Conservation (phyloP, 2,797 vertebrate species). For the Notolepis coatsorum region DNA sequence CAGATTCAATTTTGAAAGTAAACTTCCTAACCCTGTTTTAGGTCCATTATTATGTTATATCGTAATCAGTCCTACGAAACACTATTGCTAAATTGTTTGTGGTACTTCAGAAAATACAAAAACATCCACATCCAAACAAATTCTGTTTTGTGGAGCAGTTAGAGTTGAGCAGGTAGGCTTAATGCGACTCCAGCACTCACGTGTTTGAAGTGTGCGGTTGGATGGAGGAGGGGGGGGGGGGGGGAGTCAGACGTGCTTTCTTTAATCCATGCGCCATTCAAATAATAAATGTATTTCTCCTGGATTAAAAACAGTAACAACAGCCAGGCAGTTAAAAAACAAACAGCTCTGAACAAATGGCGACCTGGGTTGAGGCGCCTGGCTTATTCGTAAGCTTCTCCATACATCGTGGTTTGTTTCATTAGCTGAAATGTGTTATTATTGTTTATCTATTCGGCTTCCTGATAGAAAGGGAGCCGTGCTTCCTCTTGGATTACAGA, state of each 20-base stretch:
- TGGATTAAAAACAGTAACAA: conserved; percentile 81
- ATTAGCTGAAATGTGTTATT: conserved; percentile 74
- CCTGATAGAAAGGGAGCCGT: conserved; percentile 58
- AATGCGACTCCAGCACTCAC: conserved; percentile 62
- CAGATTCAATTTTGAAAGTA: too few species aligned
- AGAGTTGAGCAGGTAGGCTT: conserved; percentile 56
- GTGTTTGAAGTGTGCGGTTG: conserved; percentile 85
- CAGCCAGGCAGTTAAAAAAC: conserved; percentile 74
- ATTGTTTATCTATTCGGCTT: conserved; percentile 77
- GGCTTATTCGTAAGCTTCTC: conserved; percentile 71
- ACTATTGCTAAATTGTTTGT: conserved; percentile 55
- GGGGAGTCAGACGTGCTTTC: conserved; percentile 64
- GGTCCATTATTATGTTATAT: conserved; percentile 55
- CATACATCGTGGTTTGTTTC: conserved; percentile 69
- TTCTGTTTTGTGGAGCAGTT: conserved; percentile 24
- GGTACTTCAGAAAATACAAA: conserved; percentile 37
- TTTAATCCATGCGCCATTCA: conserved; percentile 82
- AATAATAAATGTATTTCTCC: conserved; percentile 77
- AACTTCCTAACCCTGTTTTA: conserved; percentile 47
- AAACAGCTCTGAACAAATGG: conserved; percentile 77
- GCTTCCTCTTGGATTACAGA: conserved; percentile 74
- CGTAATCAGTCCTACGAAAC: conserved; percentile 53
- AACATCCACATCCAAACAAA: conserved; percentile 23
- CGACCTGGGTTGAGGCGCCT: conserved; percentile 36
- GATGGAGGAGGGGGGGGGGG: too few species aligned